phyloP scores from a whole-genome alignment of 1,140 invertebrate genomes.

The Leptestheria dahalacensis region DNA sequence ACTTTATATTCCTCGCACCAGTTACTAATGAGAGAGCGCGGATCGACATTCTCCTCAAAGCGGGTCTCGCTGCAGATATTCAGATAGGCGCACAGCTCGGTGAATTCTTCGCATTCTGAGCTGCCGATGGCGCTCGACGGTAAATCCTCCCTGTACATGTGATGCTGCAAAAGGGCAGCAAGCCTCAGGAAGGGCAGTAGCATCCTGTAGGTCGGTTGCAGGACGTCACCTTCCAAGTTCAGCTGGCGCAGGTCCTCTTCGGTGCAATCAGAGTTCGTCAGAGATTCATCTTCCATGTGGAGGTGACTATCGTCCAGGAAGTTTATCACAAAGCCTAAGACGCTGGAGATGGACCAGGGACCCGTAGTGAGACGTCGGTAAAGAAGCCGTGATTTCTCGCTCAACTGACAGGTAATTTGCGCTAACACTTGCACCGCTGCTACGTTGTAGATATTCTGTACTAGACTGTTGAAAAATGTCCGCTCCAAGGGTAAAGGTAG shows the following conservation, averaged over 20 bases:
- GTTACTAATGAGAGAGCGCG: slow-evolving; percentile 24
- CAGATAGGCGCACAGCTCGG: slow-evolving; percentile 53
- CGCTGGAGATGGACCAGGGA: slow-evolving; percentile 9
- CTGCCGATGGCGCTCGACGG: slow-evolving; percentile 29
- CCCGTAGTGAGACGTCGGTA: slow-evolving; percentile 15
- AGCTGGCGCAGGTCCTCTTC: slow-evolving; percentile 30
- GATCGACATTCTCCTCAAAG: slow-evolving; percentile 3
- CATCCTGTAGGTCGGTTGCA: slow-evolving; percentile 35
- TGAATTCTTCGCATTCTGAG: slow-evolving; percentile 44
- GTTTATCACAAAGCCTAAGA: slow-evolving; percentile 28
- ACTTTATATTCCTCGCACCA: slow-evolving; percentile 50
- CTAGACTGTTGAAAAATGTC: slow-evolving; percentile 74
- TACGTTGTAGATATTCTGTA: slow-evolving; percentile 73
- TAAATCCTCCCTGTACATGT: slow-evolving; percentile 66
- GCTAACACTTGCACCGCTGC: slow-evolving; percentile 72
- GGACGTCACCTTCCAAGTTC: slow-evolving; percentile 43
- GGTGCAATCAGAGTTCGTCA: background rate
- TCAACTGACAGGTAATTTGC: slow-evolving; percentile 45
- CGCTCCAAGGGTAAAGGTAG: slow-evolving; percentile 65
- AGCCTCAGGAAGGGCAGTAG: slow-evolving; percentile 72
- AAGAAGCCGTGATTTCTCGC: slow-evolving; percentile 32
- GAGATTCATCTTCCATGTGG: slow-evolving; percentile 23
- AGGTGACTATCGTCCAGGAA: slow-evolving; percentile 28
- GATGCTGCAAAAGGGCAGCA: slow-evolving; percentile 63
- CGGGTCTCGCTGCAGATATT: slow-evolving; percentile 1